Evolutionary conservation across 2,888 invertebrate genomes (phyloP).

Genomic region (Homarus gammarus): DNA sequence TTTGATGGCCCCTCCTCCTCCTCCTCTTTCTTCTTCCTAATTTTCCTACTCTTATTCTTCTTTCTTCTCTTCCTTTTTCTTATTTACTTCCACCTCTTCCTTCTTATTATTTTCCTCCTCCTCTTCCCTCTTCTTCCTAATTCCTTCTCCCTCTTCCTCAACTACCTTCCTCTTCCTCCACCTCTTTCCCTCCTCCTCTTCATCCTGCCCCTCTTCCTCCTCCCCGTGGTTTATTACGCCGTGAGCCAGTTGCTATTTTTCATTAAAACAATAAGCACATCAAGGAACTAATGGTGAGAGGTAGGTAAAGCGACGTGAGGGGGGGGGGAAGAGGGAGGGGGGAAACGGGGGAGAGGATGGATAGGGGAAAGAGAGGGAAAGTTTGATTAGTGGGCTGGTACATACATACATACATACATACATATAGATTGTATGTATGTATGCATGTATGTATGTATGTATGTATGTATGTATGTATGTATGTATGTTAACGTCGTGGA

Average conservation of each 20-base stretch:
- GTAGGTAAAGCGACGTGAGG: not conserved
- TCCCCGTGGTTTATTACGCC: not conserved
- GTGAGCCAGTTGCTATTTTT: not conserved
- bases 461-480: not conserved
- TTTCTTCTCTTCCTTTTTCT: no score
- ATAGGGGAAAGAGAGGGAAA: conserved; percentile 10
- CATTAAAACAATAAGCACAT: not conserved
- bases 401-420: conserved; percentile 5
- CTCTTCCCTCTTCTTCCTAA: no score
- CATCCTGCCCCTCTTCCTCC: no score
- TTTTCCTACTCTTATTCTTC: no score
- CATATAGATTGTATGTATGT: conserved; percentile 9
- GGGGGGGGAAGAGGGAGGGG: not conserved
- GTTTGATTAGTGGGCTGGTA: not conserved
- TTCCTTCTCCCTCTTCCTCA: no score
- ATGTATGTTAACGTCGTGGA: not conserved
- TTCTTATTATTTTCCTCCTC: no score
- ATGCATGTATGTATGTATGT: conserved; percentile 34
- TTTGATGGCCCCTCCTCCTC: no score
- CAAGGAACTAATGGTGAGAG: not conserved
- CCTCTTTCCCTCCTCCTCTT: no score
- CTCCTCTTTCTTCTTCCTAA: no score
- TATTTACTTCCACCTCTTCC: no score
- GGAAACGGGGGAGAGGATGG: not conserved
- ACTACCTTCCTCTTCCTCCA: no score